These are phyloP conservation scores for Podarcis siculus DNA, from an alignment of 2,797 vertebrate species.

Conservation along the genomic window DNA sequence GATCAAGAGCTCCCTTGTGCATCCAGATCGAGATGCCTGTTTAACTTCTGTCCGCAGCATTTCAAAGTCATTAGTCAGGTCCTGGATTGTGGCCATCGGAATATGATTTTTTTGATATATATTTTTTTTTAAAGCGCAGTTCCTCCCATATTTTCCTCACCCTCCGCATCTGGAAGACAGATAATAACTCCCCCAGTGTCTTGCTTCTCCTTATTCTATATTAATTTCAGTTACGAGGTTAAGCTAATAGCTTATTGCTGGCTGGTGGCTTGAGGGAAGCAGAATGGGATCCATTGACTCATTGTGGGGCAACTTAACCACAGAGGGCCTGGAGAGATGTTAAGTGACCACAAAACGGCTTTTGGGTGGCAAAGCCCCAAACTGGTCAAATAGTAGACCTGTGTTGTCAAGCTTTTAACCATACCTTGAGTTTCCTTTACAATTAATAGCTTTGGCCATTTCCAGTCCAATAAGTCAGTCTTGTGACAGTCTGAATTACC, in stretches of 20 bases:
- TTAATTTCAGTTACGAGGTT: slow-evolving; percentile 66
- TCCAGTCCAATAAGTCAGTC: slow-evolving; percentile 37
- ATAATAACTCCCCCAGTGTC: slow-evolving; percentile 75
- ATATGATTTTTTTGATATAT: slow-evolving; percentile 62
- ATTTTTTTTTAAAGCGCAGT: no score
- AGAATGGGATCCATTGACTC: slow-evolving; percentile 33
- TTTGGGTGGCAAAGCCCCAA: slow-evolving; percentile 32
- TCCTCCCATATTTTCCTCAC: slow-evolving; percentile 69
- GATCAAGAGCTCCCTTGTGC: slow-evolving; percentile 75
- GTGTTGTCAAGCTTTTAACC: not conserved
- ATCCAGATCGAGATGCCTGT: slow-evolving; percentile 73
- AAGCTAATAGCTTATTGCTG: slow-evolving; percentile 64
- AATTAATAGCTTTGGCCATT: slow-evolving; percentile 43
- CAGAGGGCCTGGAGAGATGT: not conserved
- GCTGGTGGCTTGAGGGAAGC: slow-evolving; percentile 45
- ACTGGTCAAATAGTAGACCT: not conserved
- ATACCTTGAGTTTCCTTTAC: slow-evolving; percentile 17
- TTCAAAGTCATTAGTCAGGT: slow-evolving; percentile 80
- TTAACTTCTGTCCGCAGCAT: slow-evolving; percentile 80
- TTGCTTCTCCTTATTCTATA: slow-evolving; percentile 65
- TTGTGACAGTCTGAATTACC: slow-evolving; percentile 45
- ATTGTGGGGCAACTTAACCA: slow-evolving; percentile 36
- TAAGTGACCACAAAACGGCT: slow-evolving; percentile 46
- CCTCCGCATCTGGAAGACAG: slow-evolving; percentile 78
- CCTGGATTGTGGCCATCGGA: slow-evolving; percentile 77